phyloP scores from a whole-genome alignment of 1,140 invertebrate species.

The Trinorchestia longiramus region DNA sequence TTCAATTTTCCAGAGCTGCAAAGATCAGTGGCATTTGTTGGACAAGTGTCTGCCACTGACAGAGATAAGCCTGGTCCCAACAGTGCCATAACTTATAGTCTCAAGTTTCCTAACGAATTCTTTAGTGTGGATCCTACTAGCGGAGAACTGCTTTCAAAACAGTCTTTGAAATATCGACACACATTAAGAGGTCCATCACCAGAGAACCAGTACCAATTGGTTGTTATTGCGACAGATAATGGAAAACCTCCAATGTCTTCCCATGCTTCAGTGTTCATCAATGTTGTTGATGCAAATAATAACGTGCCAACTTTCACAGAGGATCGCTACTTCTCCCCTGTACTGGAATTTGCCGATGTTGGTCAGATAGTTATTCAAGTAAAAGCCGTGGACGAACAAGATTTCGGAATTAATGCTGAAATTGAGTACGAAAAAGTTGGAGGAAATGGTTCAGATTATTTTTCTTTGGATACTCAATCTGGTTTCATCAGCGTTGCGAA shows the following conservation, averaged over 20 bases:
- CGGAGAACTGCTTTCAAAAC: slow-evolving; percentile 89
- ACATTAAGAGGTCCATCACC: slow-evolving; percentile 80
- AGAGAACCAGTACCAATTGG: slow-evolving; percentile 88
- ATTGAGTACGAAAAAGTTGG: slow-evolving; percentile 83
- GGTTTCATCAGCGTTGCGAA: slow-evolving; percentile 83
- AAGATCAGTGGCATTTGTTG: slow-evolving; percentile 82
- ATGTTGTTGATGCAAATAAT: slow-evolving; percentile 91
- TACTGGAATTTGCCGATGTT: slow-evolving; percentile 81
- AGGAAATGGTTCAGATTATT: slow-evolving; percentile 84
- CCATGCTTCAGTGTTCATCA: slow-evolving; percentile 85
- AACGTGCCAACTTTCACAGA: slow-evolving; percentile 83
- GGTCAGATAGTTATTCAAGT: slow-evolving; percentile 79
- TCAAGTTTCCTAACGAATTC: slow-evolving; percentile 89
- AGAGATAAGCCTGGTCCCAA: slow-evolving; percentile 94
- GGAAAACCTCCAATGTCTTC: slow-evolving; percentile 92
- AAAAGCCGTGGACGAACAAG: slow-evolving; percentile 81
- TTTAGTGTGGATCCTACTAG: slow-evolving; percentile 91
- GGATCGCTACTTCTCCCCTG: slow-evolving; percentile 81
- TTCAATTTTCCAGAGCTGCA: slow-evolving; percentile 92
- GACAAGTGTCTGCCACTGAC: slow-evolving; percentile 89
- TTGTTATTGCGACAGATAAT: slow-evolving; percentile 89
- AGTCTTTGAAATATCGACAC: slow-evolving; percentile 84
- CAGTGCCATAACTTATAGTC: slow-evolving; percentile 90
- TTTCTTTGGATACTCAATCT: slow-evolving; percentile 80
- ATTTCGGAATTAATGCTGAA: slow-evolving; percentile 88